Percentiles rank a stretch among this genome's conserved stretches.
Evolutionary conservation across 2,888 invertebrate genomes (phyloP).

Genomic region (Steinernema carpocapsae): DNA sequence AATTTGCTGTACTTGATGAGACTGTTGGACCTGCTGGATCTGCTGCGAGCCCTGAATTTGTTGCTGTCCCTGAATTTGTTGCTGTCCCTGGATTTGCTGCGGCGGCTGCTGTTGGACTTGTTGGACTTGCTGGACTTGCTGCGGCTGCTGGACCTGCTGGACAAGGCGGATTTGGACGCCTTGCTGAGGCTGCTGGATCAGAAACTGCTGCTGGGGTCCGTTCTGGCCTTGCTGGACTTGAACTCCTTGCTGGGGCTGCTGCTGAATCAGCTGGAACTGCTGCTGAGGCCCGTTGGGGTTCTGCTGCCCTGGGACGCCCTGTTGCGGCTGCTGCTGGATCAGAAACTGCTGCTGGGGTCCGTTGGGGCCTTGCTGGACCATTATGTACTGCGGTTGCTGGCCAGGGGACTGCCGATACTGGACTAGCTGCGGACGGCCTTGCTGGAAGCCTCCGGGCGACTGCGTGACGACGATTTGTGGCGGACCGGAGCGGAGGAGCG

Average conservation of each 20-base stretch:
- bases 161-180: not conserved
- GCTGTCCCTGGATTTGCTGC: not conserved
- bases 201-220: not conserved
- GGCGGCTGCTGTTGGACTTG: not conserved
- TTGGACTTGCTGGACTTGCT: not conserved
- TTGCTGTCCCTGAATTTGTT: not conserved
- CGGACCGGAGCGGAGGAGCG: not conserved
- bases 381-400: not conserved
- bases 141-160: not conserved
- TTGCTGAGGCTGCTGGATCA: not conserved
- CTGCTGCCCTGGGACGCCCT: not conserved
- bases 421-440: not conserved
- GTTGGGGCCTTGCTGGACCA: not conserved
- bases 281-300: not conserved
- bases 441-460: no score
- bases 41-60: not conserved
- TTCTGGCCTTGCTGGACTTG: not conserved
- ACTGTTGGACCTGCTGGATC: not conserved
- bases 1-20: not conserved
- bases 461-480: no score
- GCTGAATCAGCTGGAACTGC: not conserved
- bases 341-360: not conserved
- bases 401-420: no score
- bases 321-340: not conserved
- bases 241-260: no score